Evolutionary conservation across 2,113 vertebrate species (phyloP), one percentile per base, ranked within the genome.

Genomic region (Colistium nudipinnis): DNA sequence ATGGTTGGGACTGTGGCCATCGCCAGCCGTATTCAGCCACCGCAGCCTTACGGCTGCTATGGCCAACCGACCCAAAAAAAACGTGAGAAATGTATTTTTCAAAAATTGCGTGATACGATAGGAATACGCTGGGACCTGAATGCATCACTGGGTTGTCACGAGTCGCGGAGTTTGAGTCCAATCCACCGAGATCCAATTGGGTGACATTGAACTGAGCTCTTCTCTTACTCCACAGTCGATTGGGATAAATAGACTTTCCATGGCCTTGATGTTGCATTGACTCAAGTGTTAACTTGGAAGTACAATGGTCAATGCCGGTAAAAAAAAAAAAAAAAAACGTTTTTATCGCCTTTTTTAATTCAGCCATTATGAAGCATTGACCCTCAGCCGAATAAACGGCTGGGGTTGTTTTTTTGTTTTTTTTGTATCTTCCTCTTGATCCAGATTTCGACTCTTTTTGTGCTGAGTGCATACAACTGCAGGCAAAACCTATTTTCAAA

Each of bases 131-230:
- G n/a, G n/a, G n/a, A n/a, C n/a, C n/a, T n/a, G n/a, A n/a, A 8
- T n/a, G 0, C 17, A 16, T n/a, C 2, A 7, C 7, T 43, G 14
- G 17, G 2, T 31, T 72, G 71, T 72, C 33, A 39, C 4, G 25
- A 65, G 62, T 72, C 20, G 36, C 19, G 6, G 6, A 19, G 6
- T 31, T 24, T n/a, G n/a, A n/a, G n/a, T n/a, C n/a, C n/a, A 30
- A 52, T 49, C 7, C 17, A 27, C 16, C 30, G 12, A 31, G 52
- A 81, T 75, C 51, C 30, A 83, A 70, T 84, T 63, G 1, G 20
- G 17, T 65, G 24, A n/a, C 69, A 77, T 67, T 67, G 62, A 74
- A 11, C 70, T 7, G 11, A 43, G 56, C 60, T 38, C 10, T 69
- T 76, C 65, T 64, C 52, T 79, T 71, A 35, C 55, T 62, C n/a